Evolutionary conservation across 2,888 invertebrate species (phyloP).

Genomic region (Isoperla grammatica): DNA sequence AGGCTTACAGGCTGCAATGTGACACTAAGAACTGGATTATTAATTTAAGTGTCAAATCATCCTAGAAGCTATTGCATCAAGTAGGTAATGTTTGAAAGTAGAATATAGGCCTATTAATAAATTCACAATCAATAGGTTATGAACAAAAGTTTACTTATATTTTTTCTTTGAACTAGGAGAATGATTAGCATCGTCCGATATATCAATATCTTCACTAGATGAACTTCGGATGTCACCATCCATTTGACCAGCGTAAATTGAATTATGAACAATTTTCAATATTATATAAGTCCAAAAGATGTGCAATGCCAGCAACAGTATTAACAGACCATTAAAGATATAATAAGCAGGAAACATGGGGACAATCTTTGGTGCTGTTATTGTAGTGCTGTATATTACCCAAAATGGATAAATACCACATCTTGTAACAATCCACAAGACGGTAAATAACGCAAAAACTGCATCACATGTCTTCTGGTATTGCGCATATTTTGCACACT

Average conservation of each 20-base stretch:
- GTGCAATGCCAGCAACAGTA: slow-evolving; percentile 73
- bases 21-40: too few relatives aligned
- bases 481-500: slow-evolving; percentile 50
- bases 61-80: too few relatives aligned
- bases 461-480: slow-evolving; percentile 48
- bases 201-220: slow-evolving; percentile 61
- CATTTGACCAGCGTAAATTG: slow-evolving; percentile 70
- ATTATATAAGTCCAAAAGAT: slow-evolving; percentile 93
- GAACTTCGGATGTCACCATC: slow-evolving; percentile 76
- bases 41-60: too few relatives aligned
- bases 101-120: too few relatives aligned
- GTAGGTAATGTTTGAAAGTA: too few relatives aligned
- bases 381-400: slow-evolving; percentile 60
- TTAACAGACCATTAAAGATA: slow-evolving; percentile 82
- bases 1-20: too few relatives aligned
- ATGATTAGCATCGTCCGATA: slow-evolving; percentile 11
- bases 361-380: slow-evolving; percentile 76
- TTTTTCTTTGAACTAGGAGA: neutral
- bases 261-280: slow-evolving; percentile 74
- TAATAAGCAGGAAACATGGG: slow-evolving; percentile 93
- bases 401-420: slow-evolving; percentile 78
- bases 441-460: slow-evolving; percentile 81
- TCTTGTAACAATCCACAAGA: slow-evolving; percentile 88
- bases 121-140: too few relatives aligned
- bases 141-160: too few relatives aligned